These are phyloP conservation scores for Mechanitis messenoides DNA, from an alignment of 2,888 invertebrate species.

Conservation along the genomic window DNA sequence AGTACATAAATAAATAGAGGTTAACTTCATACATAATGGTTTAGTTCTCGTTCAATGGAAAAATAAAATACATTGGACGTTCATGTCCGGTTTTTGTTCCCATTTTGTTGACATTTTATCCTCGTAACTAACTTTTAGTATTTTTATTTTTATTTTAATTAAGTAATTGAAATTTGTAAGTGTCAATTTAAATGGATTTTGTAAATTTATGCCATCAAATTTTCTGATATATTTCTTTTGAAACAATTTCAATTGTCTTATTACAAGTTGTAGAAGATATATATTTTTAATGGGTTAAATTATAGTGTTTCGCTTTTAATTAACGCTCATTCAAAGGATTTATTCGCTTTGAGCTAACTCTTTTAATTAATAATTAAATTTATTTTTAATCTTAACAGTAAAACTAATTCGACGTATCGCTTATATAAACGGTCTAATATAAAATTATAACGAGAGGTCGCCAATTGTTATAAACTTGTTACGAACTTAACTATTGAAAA, in stretches of 20 bases:
- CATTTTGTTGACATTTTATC: constrained; percentile 8
- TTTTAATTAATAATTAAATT: constrained; percentile 2
- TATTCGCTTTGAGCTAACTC: not conserved
- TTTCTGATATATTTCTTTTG: not conserved
- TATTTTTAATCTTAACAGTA: too few relatives aligned
- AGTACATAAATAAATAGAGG: constrained; percentile 30
- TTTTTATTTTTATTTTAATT: constrained; percentile 7
- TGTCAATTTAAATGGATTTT: constrained; percentile 8
- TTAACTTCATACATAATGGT: constrained; percentile 22
- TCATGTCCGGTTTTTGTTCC: constrained; percentile 13
- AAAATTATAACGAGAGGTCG: constrained; percentile 51
- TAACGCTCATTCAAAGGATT: not conserved
- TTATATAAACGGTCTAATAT: constrained; percentile 27
- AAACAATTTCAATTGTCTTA: not conserved
- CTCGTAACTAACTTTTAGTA: constrained; percentile 5
- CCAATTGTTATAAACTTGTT: constrained; percentile 50
- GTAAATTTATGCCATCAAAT: not conserved
- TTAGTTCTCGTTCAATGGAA: constrained; percentile 22
- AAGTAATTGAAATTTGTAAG: constrained; percentile 1
- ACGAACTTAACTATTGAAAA: constrained; percentile 43
- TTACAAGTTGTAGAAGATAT: not conserved
- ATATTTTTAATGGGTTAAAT: not conserved
- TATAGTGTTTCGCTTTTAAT: not conserved
- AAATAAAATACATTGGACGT: constrained; percentile 19
- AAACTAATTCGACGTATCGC: not conserved